Percentiles rank a stretch among this genome's conserved stretches.
phyloP scores from a whole-genome alignment of 1,140 invertebrate species.

The Whitmania pigra region DNA sequence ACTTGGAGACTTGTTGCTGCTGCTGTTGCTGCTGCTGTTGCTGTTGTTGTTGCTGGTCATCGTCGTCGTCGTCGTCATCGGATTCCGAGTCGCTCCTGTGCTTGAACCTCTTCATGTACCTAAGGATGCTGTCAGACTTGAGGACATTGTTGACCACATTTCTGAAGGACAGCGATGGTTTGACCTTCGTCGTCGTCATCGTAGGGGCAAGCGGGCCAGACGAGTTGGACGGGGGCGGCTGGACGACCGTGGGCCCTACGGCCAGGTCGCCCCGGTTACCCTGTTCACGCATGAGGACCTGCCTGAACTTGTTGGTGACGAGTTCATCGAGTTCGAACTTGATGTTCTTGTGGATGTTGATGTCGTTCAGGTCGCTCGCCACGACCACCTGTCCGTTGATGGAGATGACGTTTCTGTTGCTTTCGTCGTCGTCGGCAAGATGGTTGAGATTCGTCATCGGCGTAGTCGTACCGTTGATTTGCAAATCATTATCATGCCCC shows the following conservation, averaged over 20 bases:
- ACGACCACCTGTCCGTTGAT: slow-evolving; percentile 38
- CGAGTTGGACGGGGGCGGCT: background rate
- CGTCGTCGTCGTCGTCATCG: slow-evolving; percentile 18
- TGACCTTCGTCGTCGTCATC: background rate
- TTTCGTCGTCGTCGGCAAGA: background rate
- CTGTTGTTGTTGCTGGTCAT: slow-evolving; percentile 9
- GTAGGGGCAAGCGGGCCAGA: background rate
- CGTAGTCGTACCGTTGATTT: background rate
- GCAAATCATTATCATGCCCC: slow-evolving; percentile 18
- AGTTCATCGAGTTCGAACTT: slow-evolving; percentile 36
- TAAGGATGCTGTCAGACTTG: slow-evolving; percentile 18
- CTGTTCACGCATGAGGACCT: slow-evolving; percentile 27
- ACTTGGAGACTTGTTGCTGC: background rate
- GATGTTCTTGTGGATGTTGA: slow-evolving; percentile 41
- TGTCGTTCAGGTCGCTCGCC: slow-evolving; percentile 27
- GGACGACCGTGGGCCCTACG: background rate
- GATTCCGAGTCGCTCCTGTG: slow-evolving; percentile 22
- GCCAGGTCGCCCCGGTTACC: background rate
- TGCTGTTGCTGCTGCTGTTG: background rate
- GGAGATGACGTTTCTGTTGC: slow-evolving; percentile 31
- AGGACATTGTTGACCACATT: slow-evolving; percentile 20
- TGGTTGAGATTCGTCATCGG: background rate
- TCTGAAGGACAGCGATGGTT: slow-evolving; percentile 13
- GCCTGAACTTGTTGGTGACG: slow-evolving; percentile 34
- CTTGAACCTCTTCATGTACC: slow-evolving; percentile 18